Conservation (phyloP, 2,113 vertebrate species). For the Lanius ludovicianus region DNA sequence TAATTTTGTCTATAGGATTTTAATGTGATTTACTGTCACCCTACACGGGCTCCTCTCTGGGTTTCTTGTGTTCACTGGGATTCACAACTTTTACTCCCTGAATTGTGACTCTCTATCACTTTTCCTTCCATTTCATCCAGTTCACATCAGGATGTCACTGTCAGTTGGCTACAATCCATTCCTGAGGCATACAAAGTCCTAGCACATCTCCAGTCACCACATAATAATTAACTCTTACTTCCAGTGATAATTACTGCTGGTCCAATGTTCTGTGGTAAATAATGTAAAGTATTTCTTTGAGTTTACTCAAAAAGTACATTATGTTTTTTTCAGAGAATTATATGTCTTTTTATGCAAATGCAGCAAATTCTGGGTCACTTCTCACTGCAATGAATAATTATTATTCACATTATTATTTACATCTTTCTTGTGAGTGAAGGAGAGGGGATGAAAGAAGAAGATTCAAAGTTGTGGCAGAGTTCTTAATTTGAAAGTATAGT, state of each 20-base stretch:
- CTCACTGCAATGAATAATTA: not conserved
- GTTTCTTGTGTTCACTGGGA: not conserved
- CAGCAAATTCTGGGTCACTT: not conserved
- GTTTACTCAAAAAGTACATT: not conserved
- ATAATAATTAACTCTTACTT: not conserved
- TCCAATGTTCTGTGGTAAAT: not conserved
- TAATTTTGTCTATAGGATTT: not conserved
- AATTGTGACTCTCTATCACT: not conserved
- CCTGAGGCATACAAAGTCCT: not conserved
- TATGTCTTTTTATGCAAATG: not conserved
- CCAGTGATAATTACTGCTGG: not conserved
- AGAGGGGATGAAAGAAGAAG: not conserved
- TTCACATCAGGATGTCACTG: not conserved
- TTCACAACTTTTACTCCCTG: not conserved
- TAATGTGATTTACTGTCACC: rapidly evolving
- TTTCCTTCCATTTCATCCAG: not conserved
- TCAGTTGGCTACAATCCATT: not conserved
- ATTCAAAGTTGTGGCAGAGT: not conserved
- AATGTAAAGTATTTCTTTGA: not conserved
- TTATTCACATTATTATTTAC: not conserved
- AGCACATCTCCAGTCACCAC: not conserved
- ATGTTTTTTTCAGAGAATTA: not conserved
- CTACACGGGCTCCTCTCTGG: rapidly evolving
- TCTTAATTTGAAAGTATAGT: not conserved
- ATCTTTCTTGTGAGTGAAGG: not conserved